Evolutionary conservation across 2,797 vertebrate genomes (phyloP).

Genomic region (Pangasius larnaudii): DNA sequence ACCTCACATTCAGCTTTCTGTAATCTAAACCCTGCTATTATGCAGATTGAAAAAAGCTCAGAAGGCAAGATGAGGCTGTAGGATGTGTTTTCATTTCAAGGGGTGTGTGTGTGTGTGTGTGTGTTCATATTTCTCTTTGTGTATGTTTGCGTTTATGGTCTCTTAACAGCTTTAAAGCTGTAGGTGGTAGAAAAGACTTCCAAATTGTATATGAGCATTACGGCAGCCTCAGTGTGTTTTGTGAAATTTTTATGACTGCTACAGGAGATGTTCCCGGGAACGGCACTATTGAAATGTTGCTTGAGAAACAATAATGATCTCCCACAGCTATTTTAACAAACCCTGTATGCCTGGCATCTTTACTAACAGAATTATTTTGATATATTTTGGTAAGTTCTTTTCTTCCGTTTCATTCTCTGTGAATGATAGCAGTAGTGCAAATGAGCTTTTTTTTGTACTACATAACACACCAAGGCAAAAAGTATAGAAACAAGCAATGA

Average conservation of each 20-base stretch:
- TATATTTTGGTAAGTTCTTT: constrained; percentile 4
- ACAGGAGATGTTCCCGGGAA: constrained; percentile 16
- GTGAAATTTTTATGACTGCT: constrained; percentile 29
- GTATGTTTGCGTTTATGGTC: constrained; percentile 34
- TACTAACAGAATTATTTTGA: constrained; percentile 30
- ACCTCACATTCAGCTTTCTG: constrained; percentile 62
- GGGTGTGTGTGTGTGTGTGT: constrained; percentile 18
- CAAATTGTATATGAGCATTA: constrained; percentile 21
- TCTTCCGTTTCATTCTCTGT: background rate
- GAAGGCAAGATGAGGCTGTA: constrained; percentile 38
- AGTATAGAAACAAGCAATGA: background rate
- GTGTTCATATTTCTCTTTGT: constrained; percentile 13
- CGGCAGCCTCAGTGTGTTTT: constrained; percentile 15
- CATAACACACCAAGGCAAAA: background rate
- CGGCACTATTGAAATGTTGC: constrained; percentile 16
- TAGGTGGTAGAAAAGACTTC: constrained; percentile 19
- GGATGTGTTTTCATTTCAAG: constrained; percentile 37
- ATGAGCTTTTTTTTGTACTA: background rate
- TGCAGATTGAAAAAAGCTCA: constrained; percentile 66
- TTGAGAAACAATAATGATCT: constrained; percentile 23
- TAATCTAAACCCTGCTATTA: constrained; percentile 67
- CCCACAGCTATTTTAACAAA: constrained; percentile 31
- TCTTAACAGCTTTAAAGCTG: constrained; percentile 39
- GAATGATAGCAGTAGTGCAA: background rate
- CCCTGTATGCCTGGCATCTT: constrained; percentile 5